Base-by-base conservation (phyloP, 2,797 vertebrate genomes). In the Chloroceryle amazona region DNA sequence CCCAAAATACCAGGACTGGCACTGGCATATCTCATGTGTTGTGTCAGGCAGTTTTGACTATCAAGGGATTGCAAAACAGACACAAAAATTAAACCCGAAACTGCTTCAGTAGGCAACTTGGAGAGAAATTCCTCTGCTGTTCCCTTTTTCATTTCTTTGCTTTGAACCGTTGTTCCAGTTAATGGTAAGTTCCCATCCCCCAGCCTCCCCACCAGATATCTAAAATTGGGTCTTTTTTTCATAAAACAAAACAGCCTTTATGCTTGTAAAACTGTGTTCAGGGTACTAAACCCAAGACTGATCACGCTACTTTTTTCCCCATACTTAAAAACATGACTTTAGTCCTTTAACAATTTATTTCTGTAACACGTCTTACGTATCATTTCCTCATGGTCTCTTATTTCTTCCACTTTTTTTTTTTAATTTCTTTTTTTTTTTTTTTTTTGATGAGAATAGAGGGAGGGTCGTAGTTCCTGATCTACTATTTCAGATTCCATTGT, bases 161-260 rank as follows among this genome's bases (percentile, higher is more conserved):
- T 92, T 65, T 96, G 88, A 96, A 81, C 51, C 72, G 78, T 97
- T 96, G 85, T 96, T 93, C 54, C 29, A 86, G 86, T 93, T 96
- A 95, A 92, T 89, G 81, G 51, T 20, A 75, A 76, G 66, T 75
- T 86, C 65, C 68, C 88, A 93, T 67, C 87, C 80, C 88, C 73
- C 88, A 74, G 14, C 26, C 46, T 75, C 80, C 39, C 54, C 18
- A 84, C 29, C 35, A 96, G 62, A 90, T 84, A 95, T 96, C 63
- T 87, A 90, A 96, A 96, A 96, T 61, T 83, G 57, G 41, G 54
- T 55, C 66, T 86, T 92, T 87, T 92, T 97, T 80, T 83, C 93
- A 65, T 92, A 83, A 91, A 92, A 97, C 95, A 97, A 96, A 73
- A 89, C 75, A 97, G 71, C 75, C 96, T 95, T 95, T 97, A 96